Evolutionary conservation across 23 tunicate genomes (phyloP), one percentile per base, ranked within the genome.

Genomic region (Ascidia mentula): DNA sequence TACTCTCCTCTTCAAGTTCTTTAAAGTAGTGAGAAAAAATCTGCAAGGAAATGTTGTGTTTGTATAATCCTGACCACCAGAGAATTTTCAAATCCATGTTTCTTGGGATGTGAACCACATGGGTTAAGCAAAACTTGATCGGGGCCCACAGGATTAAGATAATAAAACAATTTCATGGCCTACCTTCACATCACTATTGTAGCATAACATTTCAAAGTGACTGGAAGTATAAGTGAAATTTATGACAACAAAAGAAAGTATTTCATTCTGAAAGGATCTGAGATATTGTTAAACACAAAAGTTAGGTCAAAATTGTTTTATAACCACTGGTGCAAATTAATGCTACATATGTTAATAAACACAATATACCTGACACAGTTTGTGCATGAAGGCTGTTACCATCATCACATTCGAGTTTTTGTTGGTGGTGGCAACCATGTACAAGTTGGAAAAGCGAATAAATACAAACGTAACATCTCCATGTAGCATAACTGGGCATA

Each of bases 1-100:
- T 95, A 35, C 92, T 86, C 82, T 95, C 99, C 69, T 95, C 99
- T 74, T 95, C 99, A 0, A 95, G 74, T 38, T 89, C 99, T 95
- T 95, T 95, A 76, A 95, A 95, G 59, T 95, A 95, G 72, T 95
- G 95, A 33, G 88, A 38, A 53, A 95, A 87, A 61, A 95, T 89
- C 95, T 92, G 72, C 8, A 45, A 60, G 53, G 53, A 9, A 53
- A 53, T n/a, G n/a, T n/a, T n/a, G n/a, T n/a, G n/a, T n/a, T n/a
- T n/a, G n/a, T n/a, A n/a, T n/a, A n/a, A n/a, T n/a, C n/a, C n/a
- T n/a, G n/a, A n/a, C n/a, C n/a, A n/a, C n/a, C n/a, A n/a, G n/a
- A n/a, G n/a, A n/a, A n/a, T n/a, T n/a, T n/a, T n/a, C n/a, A n/a
- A n/a, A n/a, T n/a, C n/a, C n/a, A n/a, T n/a, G n/a, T n/a, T n/a